phyloP scores from a whole-genome alignment of 2,113 vertebrate species.

The Corythaeola cristata region DNA sequence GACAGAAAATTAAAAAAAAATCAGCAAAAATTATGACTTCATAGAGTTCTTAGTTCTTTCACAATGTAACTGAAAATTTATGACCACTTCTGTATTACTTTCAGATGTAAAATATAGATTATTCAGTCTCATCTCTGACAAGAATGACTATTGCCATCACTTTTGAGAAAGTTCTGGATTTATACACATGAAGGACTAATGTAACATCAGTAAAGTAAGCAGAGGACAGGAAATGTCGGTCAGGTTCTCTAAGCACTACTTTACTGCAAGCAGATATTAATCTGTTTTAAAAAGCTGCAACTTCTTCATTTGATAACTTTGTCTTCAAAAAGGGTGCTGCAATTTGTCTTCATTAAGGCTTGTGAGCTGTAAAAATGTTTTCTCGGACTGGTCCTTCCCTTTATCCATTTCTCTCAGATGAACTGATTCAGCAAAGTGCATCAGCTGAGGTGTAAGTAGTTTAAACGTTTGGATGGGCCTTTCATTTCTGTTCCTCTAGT shows the following conservation, averaged over 20 bases:
- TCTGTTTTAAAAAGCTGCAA: neutral
- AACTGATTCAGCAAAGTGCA: neutral
- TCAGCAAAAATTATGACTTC: neutral
- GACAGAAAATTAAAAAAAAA: neutral
- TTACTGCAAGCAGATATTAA: neutral
- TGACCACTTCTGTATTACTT: neutral
- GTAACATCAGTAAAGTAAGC: neutral
- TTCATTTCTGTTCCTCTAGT: neutral
- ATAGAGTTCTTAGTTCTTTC: neutral
- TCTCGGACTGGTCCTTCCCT: neutral
- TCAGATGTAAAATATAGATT: neutral
- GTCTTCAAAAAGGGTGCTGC: neutral
- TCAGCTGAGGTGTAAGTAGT: neutral
- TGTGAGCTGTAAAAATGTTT: neutral
- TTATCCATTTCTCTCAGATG: neutral
- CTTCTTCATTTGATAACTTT: neutral
- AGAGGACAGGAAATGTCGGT: neutral
- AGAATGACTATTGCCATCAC: neutral
- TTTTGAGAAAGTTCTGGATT: neutral
- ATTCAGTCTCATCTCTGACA: neutral
- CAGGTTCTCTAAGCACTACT: neutral
- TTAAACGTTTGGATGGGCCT: neutral
- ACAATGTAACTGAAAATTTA: neutral
- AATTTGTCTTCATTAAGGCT: neutral
- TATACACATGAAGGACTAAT: neutral